Evolutionary conservation across 2,888 invertebrate species (phyloP), one percentile per base, ranked within the genome.

Genomic region (Drosophila maculinotata): DNA sequence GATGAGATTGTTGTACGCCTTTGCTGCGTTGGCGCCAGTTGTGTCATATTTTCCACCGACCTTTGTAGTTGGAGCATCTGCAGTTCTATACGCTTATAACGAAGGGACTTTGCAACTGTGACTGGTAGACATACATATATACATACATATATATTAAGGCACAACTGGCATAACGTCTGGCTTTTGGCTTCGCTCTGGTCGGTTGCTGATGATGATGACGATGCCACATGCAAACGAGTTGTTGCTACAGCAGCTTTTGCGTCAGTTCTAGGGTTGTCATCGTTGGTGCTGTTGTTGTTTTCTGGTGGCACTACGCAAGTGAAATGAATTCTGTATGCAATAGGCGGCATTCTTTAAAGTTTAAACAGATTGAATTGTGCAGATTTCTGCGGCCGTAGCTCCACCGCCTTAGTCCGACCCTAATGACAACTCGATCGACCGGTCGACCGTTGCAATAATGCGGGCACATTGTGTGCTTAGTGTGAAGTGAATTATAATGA

Each of bases 401-500:
- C 25, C 39, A 36, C 44, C 25, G 47, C 26, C 35, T 53, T 39
- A 39, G 25, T 51, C 31, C 47, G 33, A 54, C 56, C 12, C 45
- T 44, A 47, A 53, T 45, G 48, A 51, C 36, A 54, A 53, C 51
- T 56, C 26, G 56, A 67, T 73, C 49, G 49, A 17, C 51, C 63
- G 28, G 8, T 17, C 47, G 39, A 52, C 28, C 49, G 15, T 57
- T 57, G 77, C 60, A 65, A 78, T 69, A 74, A 78, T 74, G 69
- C 79, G 60, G 74, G 69, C 66, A 66, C 63, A 78, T 69, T 76
- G 76, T 78, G 58, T 74, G 66, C 70, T 74, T 69, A 69, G 75
- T 75, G 76, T 78, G 79, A 74, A 74, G 64, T 69, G 75, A 76
- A 76, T 76, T 76, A 74, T 76, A 76, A 78, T 78, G 65, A 76